These are phyloP conservation scores for Agapornis roseicollis DNA, from an alignment of 2,113 vertebrate species.

Conservation along the genomic window DNA sequence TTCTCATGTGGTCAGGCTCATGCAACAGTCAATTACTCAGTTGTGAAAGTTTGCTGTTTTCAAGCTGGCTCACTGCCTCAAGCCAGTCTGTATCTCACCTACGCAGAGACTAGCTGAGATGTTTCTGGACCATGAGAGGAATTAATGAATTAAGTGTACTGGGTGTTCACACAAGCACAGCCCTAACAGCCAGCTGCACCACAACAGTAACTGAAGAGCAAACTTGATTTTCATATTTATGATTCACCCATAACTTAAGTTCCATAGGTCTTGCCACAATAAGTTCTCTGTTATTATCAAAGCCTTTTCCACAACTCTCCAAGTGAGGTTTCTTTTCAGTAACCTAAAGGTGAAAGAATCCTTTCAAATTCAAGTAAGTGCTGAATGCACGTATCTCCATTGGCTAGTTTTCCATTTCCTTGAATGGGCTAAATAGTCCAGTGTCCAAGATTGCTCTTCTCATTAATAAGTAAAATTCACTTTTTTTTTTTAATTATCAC, in stretches of 20 bases:
- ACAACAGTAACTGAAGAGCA: neutral
- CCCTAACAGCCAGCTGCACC: neutral
- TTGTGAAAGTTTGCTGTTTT: neutral
- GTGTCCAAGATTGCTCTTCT: neutral
- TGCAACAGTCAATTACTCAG: neutral
- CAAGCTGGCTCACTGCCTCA: neutral
- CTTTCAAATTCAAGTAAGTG: neutral
- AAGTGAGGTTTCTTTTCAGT: neutral
- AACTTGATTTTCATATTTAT: neutral
- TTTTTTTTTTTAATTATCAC: neutral
- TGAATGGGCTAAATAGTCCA: neutral
- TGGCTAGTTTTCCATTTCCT: neutral
- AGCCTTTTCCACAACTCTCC: neutral
- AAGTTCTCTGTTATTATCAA: neutral
- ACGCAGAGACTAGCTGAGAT: neutral
- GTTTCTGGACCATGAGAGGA: neutral
- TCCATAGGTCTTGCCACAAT: neutral
- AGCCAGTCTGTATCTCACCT: neutral
- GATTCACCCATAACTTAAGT: neutral
- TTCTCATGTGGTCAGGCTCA: neutral
- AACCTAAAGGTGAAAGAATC: neutral
- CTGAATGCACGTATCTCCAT: neutral
- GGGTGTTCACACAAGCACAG: neutral
- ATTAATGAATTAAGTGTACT: neutral
- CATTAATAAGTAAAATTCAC: neutral